These are phyloP conservation scores for Gobius niger DNA, from an alignment of 2,113 vertebrate genomes.

Conservation along the genomic window DNA sequence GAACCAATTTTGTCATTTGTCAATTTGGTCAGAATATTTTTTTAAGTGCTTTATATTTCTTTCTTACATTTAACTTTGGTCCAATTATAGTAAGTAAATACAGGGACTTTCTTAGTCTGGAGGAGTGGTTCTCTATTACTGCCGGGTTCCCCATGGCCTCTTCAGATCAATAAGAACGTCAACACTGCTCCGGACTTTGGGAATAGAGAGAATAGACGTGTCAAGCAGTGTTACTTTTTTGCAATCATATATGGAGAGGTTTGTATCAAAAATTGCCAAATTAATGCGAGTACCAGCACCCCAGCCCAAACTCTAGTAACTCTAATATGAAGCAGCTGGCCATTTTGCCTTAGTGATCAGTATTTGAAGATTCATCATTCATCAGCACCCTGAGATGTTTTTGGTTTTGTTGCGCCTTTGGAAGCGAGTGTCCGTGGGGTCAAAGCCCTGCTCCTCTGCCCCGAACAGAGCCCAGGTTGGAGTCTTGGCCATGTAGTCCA, in stretches of 20 bases:
- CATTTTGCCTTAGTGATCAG: background rate
- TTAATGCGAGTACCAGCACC: too few species aligned
- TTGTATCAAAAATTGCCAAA: too few species aligned
- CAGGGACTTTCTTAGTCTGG: background rate
- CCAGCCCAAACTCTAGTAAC: too few species aligned
- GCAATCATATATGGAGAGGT: too few species aligned
- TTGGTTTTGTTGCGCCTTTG: conserved; percentile 85
- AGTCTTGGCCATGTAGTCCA: conserved; percentile 85
- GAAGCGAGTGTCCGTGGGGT: conserved; percentile 84
- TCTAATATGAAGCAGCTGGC: background rate
- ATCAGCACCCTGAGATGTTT: conserved; percentile 88
- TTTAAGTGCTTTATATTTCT: background rate
- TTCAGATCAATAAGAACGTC: too few species aligned
- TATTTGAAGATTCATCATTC: background rate
- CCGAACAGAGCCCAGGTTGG: conserved; percentile 90
- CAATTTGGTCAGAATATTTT: background rate
- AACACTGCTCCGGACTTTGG: too few species aligned
- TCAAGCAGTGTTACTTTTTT: too few species aligned
- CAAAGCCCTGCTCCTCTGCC: conserved; percentile 84
- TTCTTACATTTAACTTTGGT: background rate
- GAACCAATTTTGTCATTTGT: background rate
- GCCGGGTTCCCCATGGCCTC: too few species aligned
- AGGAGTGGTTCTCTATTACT: too few species aligned
- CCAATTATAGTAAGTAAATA: background rate
- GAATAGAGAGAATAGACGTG: too few species aligned